phyloP scores from a whole-genome alignment of 2,797 vertebrate species.

The Peromyscus melanophrys region DNA sequence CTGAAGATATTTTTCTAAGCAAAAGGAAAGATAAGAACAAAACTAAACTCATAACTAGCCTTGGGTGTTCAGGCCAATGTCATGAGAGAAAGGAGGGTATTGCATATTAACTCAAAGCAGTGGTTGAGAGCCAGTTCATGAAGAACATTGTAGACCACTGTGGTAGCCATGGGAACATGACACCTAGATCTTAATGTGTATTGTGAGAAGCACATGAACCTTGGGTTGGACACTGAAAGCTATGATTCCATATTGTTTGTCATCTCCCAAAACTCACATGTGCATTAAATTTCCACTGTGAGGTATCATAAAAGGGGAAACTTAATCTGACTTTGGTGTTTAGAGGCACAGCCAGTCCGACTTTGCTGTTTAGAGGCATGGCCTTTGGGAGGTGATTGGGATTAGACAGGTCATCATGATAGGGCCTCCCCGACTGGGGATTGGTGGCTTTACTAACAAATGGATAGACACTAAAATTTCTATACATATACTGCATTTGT shows the following conservation, averaged over 20 bases:
- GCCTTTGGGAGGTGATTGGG: not conserved
- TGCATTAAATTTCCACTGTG: not conserved
- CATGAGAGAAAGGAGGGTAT: not conserved
- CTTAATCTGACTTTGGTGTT: not conserved
- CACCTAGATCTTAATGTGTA: not conserved
- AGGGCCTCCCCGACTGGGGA: not conserved
- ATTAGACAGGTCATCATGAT: not conserved
- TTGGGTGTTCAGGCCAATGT: not conserved
- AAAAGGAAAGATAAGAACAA: constrained; percentile 18
- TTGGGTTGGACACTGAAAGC: not conserved
- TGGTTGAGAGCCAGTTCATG: not conserved
- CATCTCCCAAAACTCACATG: not conserved
- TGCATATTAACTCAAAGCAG: not conserved
- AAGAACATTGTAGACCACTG: not conserved
- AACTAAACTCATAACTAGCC: constrained; percentile 17
- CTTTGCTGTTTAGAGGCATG: not conserved
- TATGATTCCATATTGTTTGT: not conserved
- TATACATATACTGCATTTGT: not conserved
- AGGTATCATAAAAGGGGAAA: not conserved
- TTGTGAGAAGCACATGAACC: not conserved
- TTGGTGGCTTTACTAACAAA: not conserved
- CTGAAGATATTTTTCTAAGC: not conserved
- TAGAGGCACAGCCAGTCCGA: not conserved
- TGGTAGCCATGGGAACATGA: not conserved
- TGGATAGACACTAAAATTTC: not conserved